Percentiles rank a stretch among this genome's conserved stretches.
Conservation (phyloP, 1,140 invertebrate species). For the Trissolcus basalis region DNA sequence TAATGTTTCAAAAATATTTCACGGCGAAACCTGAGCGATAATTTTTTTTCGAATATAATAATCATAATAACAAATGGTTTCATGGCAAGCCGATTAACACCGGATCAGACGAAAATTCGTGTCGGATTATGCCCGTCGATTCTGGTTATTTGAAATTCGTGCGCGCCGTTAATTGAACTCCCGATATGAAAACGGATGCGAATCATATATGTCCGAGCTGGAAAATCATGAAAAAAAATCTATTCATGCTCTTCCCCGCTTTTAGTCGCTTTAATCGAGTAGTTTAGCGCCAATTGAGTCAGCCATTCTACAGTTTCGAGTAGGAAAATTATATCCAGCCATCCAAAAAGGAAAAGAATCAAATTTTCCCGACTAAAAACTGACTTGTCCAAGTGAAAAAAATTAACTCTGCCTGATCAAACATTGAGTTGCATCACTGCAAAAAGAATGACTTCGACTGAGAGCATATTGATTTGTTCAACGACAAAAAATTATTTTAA, state of each 20-base stretch:
- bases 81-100: constrained; percentile 26
- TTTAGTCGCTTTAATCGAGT: background rate
- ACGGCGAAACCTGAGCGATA: constrained; percentile 4
- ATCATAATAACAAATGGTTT: constrained; percentile 38
- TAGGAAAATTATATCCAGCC: too few species aligned
- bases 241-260: background rate
- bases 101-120: constrained; percentile 35
- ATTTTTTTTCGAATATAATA: constrained; percentile 33
- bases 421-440: too few species aligned
- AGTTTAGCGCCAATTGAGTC: too few species aligned
- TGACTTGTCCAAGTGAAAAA: too few species aligned
- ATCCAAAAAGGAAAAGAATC: too few species aligned
- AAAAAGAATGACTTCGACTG: too few species aligned
- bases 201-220: constrained; percentile 18
- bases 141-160: constrained; percentile 44
- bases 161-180: constrained; percentile 37
- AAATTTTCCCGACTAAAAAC: too few species aligned
- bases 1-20: too few species aligned
- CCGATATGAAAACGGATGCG: constrained; percentile 32
- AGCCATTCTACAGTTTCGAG: too few species aligned
- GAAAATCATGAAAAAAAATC: constrained; percentile 1
- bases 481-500: too few species aligned
- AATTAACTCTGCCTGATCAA: too few species aligned
- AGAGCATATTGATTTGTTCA: too few species aligned
- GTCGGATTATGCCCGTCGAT: constrained; percentile 35